phyloP scores from a whole-genome alignment of 2,888 invertebrate genomes.

The Dolichopus griseipennis region DNA sequence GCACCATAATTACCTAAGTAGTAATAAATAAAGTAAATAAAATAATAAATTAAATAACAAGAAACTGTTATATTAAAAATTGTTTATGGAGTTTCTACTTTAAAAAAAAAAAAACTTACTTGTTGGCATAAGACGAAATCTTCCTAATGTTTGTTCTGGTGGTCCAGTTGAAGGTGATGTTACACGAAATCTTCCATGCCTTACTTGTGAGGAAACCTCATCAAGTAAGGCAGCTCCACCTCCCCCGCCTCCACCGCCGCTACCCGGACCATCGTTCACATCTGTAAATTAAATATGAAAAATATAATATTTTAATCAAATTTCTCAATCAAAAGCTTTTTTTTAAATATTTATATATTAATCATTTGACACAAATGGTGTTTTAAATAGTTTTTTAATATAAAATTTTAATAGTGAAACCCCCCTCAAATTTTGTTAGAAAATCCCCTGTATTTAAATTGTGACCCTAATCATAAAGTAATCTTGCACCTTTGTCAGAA shows the following conservation, averaged over 20 bases:
- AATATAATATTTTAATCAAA: too few species aligned
- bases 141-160: slow-evolving; percentile 41
- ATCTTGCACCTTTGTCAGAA: too few species aligned
- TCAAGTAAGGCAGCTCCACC: slow-evolving; percentile 29
- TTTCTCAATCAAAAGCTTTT: too few species aligned
- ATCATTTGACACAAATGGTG: too few species aligned
- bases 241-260: slow-evolving; percentile 31
- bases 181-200: slow-evolving; percentile 49
- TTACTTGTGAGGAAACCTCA: slow-evolving; percentile 37
- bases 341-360: too few species aligned
- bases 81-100: not conserved
- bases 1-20: slow-evolving; percentile 41
- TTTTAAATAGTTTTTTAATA: too few species aligned
- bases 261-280: slow-evolving; percentile 25
- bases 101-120: slow-evolving; percentile 29
- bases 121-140: slow-evolving; percentile 43
- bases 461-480: too few species aligned
- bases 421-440: too few species aligned
- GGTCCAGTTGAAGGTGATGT: slow-evolving; percentile 43
- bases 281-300: slow-evolving; percentile 19
- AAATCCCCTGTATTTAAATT: too few species aligned
- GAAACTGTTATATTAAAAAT: too few species aligned
- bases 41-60: too few species aligned
- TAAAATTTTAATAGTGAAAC: too few species aligned
- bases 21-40: not conserved